These are phyloP conservation scores for Xylota segnis DNA, from an alignment of 2,888 invertebrate genomes.

Conservation along the genomic window DNA sequence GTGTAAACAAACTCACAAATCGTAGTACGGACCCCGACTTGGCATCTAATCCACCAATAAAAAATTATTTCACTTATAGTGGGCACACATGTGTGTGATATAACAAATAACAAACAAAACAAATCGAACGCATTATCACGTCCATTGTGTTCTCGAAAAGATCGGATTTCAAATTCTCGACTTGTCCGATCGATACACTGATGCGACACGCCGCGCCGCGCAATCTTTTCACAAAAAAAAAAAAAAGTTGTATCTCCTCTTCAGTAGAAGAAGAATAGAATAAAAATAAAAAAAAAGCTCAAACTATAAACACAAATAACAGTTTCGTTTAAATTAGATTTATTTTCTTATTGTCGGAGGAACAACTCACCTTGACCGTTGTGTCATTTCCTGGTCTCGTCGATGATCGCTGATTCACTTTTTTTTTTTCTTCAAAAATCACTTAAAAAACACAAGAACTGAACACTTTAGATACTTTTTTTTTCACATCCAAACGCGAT, in stretches of 20 bases:
- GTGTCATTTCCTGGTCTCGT: slow-evolving; percentile 62
- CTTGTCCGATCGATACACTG: neutral
- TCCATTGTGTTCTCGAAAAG: slow-evolving; percentile 51
- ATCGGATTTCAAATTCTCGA: slow-evolving; percentile 55
- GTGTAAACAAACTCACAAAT: slow-evolving; percentile 25
- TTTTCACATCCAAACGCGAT: slow-evolving; percentile 47
- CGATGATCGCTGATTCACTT: slow-evolving; percentile 33
- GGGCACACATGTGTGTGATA: slow-evolving; percentile 9
- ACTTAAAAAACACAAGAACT: slow-evolving; percentile 27
- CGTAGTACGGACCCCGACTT: neutral
- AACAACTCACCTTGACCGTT: slow-evolving; percentile 67
- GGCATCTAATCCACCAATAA: slow-evolving; percentile 34
- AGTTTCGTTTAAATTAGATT: slow-evolving; percentile 30
- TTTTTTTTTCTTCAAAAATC: slow-evolving; percentile 6
- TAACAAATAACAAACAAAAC: slow-evolving; percentile 42
- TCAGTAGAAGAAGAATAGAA: no score
- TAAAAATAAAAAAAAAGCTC: slow-evolving; percentile 18
- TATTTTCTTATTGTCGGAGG: neutral
- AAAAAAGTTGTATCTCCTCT: neutral
- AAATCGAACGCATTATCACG: slow-evolving; percentile 58
- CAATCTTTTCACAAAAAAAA: slow-evolving; percentile 3
- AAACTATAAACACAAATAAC: slow-evolving; percentile 45
- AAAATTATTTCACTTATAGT: slow-evolving; percentile 26
- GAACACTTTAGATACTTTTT: slow-evolving; percentile 1
- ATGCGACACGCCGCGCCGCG: neutral